Conservation (phyloP, 2,888 invertebrate genomes). For the Leptinotarsa rubiginosa region DNA sequence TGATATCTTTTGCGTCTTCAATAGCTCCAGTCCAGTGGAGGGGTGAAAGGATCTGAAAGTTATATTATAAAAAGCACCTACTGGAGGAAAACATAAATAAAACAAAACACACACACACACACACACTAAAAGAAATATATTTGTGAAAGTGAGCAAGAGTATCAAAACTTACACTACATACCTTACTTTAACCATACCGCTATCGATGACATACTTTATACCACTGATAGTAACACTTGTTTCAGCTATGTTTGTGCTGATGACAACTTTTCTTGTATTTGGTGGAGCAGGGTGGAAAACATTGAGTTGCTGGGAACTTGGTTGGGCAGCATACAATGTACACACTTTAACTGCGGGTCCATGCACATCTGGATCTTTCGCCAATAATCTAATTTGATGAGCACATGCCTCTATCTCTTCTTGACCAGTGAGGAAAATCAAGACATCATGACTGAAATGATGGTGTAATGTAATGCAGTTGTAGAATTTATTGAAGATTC, state of each 20-base stretch:
- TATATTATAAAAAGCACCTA: conserved; percentile 5
- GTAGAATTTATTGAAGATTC: too few species aligned
- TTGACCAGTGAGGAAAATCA: conserved; percentile 95
- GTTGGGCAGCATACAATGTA: conserved; percentile 92
- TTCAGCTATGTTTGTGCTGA: conserved; percentile 98
- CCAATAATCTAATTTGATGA: conserved; percentile 78
- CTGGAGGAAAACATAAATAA: background rate
- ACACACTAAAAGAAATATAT: background rate
- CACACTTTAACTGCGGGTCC: conserved; percentile 80
- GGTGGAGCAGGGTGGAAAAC: conserved; percentile 82
- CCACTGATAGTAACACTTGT: conserved; percentile 96
- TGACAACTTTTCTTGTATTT: conserved; percentile 87
- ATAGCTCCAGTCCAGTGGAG: conserved; percentile 83
- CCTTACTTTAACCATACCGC: conserved; percentile 92
- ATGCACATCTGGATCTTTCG: conserved; percentile 73
- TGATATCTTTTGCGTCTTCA: conserved; percentile 85
- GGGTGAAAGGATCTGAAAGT: conserved; percentile 79
- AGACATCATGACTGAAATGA: conserved; percentile 81
- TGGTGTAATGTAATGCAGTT: too few species aligned
- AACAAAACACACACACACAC: background rate
- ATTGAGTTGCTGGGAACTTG: conserved; percentile 86
- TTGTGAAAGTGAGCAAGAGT: too few species aligned
- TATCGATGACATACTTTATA: conserved; percentile 91
- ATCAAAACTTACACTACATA: conserved; percentile 53
- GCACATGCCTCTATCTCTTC: conserved; percentile 94